Evolutionary conservation across 2,888 invertebrate species (phyloP), one percentile per base, ranked within the genome.

Genomic region (Argynnis bischoffii): DNA sequence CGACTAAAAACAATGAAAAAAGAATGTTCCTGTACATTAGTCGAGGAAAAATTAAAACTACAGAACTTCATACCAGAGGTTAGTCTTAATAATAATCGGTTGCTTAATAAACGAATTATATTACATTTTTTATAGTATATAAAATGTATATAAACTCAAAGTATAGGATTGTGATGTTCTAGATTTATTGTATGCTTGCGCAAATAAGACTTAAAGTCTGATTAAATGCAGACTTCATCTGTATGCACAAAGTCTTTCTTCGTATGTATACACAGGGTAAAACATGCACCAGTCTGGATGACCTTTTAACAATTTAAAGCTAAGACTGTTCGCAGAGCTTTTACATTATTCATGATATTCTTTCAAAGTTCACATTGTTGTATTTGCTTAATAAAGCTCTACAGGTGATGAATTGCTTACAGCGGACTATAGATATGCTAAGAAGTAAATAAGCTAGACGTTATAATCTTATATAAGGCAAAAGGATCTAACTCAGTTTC

Each of bases 321-420:
- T 8, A 63, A 71, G 63, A 64, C 55, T 64, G 55, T 63, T 59
- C 64, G 47, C 47, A 59, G 46, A 60, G 47, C 57, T 64, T 14
- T 46, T 71, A 41, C 64, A 71, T 71, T 71, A 71, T 71, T 71
- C 71, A 67, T 63, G 71, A 64, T 61, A 64, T 69, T 66, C 71
- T 64, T 71, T 63, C 51, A 67, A 55, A 64, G 61, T 67, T 69
- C 41, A 66, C 53, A 46, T 53, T 48, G 41, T 51, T 26, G 8
- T 54, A 47, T 66, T 54, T 56, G 50, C 41, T 18, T 55, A 50
- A 60, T 60, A 55, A 55, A 55, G 21, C 5, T 26, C 4, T 4
- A 3, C 26, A 26, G 26, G 26, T 26, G 26, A 26, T 26, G 46
- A 55, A 51, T 63, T 5, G 50, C 48, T 66, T 31, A 61, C 13